Conservation (phyloP, 2,797 vertebrate genomes). For the Mormyrops attenuatus region DNA sequence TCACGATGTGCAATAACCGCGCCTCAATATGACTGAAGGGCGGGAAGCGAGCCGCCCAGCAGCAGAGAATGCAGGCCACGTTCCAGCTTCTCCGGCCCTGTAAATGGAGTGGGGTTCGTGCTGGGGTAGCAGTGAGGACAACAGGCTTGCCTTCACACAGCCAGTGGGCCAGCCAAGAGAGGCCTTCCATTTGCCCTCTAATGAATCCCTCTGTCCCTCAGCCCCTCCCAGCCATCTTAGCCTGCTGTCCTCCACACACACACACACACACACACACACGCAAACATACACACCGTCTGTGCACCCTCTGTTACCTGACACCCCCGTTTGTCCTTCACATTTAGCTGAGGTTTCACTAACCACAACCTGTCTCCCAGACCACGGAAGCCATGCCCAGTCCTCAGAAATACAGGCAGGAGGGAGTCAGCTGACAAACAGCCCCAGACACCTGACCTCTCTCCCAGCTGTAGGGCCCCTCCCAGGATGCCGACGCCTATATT, state of each 20-base stretch:
- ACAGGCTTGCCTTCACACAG: neutral
- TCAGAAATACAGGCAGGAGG: neutral
- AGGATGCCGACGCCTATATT: neutral
- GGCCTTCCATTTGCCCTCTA: neutral
- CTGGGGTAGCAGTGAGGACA: neutral
- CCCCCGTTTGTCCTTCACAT: neutral
- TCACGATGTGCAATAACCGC: neutral
- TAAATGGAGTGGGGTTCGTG: neutral
- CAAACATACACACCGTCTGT: neutral
- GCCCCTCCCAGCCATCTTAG: neutral
- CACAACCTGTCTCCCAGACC: neutral
- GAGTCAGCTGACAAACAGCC: neutral
- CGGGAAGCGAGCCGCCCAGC: neutral
- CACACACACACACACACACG: neutral
- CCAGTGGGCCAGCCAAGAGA: neutral
- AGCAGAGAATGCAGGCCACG: neutral
- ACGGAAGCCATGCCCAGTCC: neutral
- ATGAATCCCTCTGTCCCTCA: neutral
- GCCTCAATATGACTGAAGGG: neutral
- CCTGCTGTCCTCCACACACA: constrained; percentile 27
- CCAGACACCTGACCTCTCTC: neutral
- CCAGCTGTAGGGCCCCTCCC: neutral
- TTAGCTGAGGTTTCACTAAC: neutral
- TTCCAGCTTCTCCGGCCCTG: constrained; percentile 3
- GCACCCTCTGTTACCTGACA: neutral